These are phyloP conservation scores for Leucophora obtusa DNA, from an alignment of 2,888 invertebrate genomes.

Conservation along the genomic window DNA sequence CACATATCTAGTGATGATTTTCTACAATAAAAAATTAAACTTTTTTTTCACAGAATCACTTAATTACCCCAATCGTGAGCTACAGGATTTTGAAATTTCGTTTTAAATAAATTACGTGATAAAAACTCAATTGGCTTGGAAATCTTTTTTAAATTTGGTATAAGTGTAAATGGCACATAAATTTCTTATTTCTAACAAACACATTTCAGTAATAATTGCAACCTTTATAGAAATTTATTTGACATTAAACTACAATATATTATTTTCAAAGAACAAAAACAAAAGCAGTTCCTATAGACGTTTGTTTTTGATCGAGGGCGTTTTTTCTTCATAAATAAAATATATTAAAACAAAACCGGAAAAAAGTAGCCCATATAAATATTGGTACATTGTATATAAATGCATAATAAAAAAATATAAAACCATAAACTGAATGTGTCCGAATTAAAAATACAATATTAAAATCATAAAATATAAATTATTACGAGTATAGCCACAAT, in stretches of 20 bases:
- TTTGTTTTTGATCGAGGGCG: background rate
- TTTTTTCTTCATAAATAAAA: background rate
- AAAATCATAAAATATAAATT: slow-evolving; percentile 6
- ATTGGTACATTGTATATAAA: background rate
- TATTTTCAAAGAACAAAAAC: background rate
- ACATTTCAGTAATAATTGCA: background rate
- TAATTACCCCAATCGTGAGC: no score
- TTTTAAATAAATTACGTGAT: no score
- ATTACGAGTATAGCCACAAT: background rate
- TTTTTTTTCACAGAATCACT: no score
- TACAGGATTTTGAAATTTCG: no score
- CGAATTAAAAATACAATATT: slow-evolving; percentile 6
- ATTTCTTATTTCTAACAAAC: background rate
- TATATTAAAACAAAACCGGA: background rate
- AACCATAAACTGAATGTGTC: slow-evolving; percentile 3
- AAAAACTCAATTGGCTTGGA: no score
- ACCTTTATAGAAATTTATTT: background rate
- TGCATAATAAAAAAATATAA: background rate
- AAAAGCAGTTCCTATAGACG: background rate
- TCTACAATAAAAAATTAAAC: no score
- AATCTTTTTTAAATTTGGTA: background rate
- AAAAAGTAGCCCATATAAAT: background rate
- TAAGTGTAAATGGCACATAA: background rate
- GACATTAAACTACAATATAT: slow-evolving; percentile 1
- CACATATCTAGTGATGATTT: no score